These are phyloP conservation scores for Zeus faber DNA, from an alignment of 2,113 vertebrate genomes.

Conservation along the genomic window DNA sequence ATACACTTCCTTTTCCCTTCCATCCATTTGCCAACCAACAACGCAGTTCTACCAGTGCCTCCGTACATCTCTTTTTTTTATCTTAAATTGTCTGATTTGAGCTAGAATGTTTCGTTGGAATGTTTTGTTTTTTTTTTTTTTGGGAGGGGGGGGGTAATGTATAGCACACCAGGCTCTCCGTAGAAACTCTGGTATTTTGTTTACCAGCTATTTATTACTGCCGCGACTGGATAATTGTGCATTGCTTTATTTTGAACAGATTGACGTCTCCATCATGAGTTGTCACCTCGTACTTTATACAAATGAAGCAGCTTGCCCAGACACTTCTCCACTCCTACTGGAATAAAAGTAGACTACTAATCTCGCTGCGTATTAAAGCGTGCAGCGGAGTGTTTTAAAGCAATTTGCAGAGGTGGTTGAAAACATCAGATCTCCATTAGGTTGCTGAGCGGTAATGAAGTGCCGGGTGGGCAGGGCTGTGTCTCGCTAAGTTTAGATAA, in stretches of 20 bases:
- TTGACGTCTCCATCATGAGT: no score
- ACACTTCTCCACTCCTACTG: background rate
- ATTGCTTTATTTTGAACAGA: no score
- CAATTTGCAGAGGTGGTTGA: slow-evolving; percentile 46
- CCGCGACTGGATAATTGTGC: no score
- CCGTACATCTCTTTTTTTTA: no score
- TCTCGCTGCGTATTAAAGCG: slow-evolving; percentile 28
- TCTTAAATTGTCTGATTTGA: no score
- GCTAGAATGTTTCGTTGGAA: no score
- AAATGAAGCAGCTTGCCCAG: background rate
- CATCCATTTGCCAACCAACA: background rate
- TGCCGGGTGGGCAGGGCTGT: slow-evolving; percentile 61
- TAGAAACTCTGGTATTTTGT: slow-evolving; percentile 18
- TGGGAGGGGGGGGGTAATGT: no score
- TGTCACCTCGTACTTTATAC: background rate
- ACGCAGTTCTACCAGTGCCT: background rate
- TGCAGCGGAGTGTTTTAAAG: slow-evolving; percentile 49
- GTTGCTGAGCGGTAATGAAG: slow-evolving; percentile 68
- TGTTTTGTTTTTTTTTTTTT: no score
- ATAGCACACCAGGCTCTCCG: no score
- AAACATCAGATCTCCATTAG: slow-evolving; percentile 51
- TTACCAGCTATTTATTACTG: slow-evolving; percentile 5
- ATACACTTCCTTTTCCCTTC: slow-evolving; percentile 21
- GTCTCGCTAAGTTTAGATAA: slow-evolving; percentile 77
- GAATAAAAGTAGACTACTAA: background rate